Percentiles rank a stretch among this genome's conserved stretches.
Evolutionary conservation across 2,797 vertebrate genomes (phyloP).

Genomic region (Rhincodon typus): DNA sequence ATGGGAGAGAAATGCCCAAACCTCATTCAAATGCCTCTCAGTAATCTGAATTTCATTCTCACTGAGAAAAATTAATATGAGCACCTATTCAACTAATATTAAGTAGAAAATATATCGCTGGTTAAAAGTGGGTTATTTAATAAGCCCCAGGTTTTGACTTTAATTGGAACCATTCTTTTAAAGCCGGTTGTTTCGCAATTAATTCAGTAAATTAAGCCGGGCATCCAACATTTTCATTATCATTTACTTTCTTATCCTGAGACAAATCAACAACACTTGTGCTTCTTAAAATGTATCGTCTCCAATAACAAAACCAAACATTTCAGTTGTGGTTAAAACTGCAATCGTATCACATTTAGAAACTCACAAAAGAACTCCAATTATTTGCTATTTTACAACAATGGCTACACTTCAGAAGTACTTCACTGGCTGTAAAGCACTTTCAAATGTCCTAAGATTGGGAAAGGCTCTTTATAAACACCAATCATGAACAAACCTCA

Average conservation of each 20-base stretch:
- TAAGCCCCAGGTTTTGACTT: background rate
- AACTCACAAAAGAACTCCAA: slow-evolving; percentile 6
- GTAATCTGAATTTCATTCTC: background rate
- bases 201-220: background rate
- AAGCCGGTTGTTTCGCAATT: background rate
- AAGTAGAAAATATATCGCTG: background rate
- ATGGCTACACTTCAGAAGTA: background rate
- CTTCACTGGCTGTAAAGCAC: background rate
- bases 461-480: background rate
- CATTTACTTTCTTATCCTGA: background rate
- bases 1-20: background rate
- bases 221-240: background rate
- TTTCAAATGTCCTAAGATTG: background rate
- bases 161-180: background rate
- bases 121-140: background rate
- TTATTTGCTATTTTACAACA: background rate
- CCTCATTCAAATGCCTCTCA: background rate
- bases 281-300: background rate
- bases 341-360: background rate
- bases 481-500: background rate
- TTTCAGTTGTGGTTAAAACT: background rate
- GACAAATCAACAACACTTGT: background rate
- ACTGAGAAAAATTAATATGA: background rate
- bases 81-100: background rate
- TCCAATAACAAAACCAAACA: background rate